Evolutionary conservation across 2,113 vertebrate species (phyloP).

Genomic region (Callaeas wilsoni): DNA sequence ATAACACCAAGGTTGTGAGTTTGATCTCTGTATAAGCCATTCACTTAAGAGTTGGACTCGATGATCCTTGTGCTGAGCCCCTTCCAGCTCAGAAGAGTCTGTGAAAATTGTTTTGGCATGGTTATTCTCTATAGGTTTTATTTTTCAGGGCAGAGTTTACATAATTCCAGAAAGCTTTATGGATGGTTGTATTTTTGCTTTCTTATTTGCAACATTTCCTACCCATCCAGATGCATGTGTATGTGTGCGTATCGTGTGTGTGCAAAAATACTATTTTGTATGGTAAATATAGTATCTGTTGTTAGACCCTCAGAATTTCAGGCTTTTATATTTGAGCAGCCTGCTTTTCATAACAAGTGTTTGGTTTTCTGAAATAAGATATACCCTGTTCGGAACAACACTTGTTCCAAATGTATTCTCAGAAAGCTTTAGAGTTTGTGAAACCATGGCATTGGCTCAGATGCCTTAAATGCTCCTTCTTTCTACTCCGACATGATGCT

Average conservation of each 20-base stretch:
- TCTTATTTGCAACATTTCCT: not conserved
- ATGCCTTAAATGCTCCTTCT: not conserved
- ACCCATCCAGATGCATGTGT: too few species aligned
- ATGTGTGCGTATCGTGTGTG: accelerated
- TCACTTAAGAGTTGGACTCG: accelerated
- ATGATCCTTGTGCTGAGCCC: too few species aligned
- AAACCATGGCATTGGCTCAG: not conserved
- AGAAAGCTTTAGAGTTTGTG: not conserved
- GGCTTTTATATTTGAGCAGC: not conserved
- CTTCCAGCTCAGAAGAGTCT: not conserved
- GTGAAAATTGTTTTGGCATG: not conserved
- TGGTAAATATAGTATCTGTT: not conserved
- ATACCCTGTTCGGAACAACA: not conserved
- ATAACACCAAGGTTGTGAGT: too few species aligned
- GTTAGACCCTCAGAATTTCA: not conserved
- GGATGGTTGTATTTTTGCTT: not conserved
- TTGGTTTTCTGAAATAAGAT: not conserved
- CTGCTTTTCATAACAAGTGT: not conserved
- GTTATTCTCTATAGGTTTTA: not conserved
- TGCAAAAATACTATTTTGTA: not conserved
- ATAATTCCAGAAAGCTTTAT: not conserved
- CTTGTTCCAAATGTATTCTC: not conserved
- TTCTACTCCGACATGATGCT: not conserved
- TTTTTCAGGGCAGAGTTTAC: not conserved
- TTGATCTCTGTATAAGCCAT: not conserved